A percentile compares a stretch with the other conserved stretches of the same genome.
Evolutionary conservation across 2,888 invertebrate species (phyloP).

Genomic region (Rhopalosiphum nymphaeae): DNA sequence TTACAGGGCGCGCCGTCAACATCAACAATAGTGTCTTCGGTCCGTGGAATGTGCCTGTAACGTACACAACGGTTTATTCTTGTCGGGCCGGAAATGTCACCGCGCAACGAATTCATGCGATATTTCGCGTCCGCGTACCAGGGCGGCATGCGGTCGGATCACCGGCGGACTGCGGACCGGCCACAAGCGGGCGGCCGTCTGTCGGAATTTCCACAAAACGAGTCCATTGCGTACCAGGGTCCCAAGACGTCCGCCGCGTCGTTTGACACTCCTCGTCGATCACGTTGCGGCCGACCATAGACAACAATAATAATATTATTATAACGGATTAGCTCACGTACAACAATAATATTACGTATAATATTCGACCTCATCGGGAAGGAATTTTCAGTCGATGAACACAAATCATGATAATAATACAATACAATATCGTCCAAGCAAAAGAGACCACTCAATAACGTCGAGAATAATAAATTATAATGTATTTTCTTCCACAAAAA

Average conservation of each 20-base stretch:
- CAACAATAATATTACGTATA: neutral
- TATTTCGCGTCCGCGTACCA: conserved; percentile 54
- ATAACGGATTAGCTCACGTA: neutral
- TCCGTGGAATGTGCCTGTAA: neutral
- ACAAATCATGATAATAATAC: too few relatives aligned
- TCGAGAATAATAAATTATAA: neutral
- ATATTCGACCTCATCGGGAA: too few relatives aligned
- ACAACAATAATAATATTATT: neutral
- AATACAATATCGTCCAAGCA: neutral
- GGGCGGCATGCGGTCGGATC: neutral
- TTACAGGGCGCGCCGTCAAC: neutral
- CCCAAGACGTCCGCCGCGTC: neutral
- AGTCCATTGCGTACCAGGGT: conserved; percentile 48
- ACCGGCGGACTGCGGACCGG: neutral
- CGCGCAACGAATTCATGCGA: conserved; percentile 57
- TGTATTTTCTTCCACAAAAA: neutral
- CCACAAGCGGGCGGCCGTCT: neutral
- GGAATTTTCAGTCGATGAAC: too few relatives aligned
- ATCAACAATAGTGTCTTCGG: neutral
- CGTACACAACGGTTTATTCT: neutral
- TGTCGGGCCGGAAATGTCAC: neutral
- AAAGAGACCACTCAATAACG: too few relatives aligned
- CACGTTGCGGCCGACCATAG: neutral
- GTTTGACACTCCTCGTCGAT: neutral
- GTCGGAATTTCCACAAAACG: conserved; percentile 57